Conservation (phyloP, 1,140 invertebrate genomes). For the Papilio glaucus region DNA sequence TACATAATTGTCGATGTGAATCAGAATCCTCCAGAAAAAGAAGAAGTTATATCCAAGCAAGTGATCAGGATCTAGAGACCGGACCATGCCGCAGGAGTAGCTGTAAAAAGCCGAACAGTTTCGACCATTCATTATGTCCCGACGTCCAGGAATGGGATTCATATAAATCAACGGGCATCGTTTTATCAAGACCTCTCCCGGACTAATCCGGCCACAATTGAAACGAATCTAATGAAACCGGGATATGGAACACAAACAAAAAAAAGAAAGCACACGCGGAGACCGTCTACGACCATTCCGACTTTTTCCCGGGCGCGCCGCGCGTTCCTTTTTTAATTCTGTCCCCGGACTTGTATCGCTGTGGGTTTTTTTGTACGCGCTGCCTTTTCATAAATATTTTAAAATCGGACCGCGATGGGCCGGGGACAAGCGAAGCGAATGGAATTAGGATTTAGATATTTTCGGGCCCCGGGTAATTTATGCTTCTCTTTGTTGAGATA, state of each 20-base stretch:
- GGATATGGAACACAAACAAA: conserved; percentile 56
- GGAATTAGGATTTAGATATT: conserved; percentile 82
- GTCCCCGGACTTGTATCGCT: conserved; percentile 57
- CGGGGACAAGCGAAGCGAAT: conserved; percentile 78
- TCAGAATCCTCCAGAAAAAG: too few relatives aligned
- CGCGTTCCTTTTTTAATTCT: conserved; percentile 74
- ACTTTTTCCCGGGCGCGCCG: conserved; percentile 73
- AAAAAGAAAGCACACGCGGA: conserved; percentile 61
- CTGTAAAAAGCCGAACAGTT: conserved; percentile 56
- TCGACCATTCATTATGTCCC: conserved; percentile 67
- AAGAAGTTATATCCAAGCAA: too few relatives aligned
- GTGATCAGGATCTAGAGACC: too few relatives aligned
- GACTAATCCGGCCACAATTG: conserved; percentile 77
- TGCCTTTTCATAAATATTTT: conserved; percentile 81
- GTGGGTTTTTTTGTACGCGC: conserved; percentile 60
- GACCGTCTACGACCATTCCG: conserved; percentile 77
- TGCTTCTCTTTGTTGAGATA: conserved; percentile 77
- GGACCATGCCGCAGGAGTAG: conserved; percentile 31
- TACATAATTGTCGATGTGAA: too few relatives aligned
- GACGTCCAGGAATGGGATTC: conserved; percentile 60
- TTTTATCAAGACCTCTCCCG: conserved; percentile 76
- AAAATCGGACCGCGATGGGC: conserved; percentile 70
- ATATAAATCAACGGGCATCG: conserved; percentile 76
- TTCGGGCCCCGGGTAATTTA: conserved; percentile 76
- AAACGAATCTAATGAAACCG: conserved; percentile 80